These are phyloP conservation scores for Myopa tessellatipennis DNA, from an alignment of 2,888 invertebrate genomes.

Conservation along the genomic window DNA sequence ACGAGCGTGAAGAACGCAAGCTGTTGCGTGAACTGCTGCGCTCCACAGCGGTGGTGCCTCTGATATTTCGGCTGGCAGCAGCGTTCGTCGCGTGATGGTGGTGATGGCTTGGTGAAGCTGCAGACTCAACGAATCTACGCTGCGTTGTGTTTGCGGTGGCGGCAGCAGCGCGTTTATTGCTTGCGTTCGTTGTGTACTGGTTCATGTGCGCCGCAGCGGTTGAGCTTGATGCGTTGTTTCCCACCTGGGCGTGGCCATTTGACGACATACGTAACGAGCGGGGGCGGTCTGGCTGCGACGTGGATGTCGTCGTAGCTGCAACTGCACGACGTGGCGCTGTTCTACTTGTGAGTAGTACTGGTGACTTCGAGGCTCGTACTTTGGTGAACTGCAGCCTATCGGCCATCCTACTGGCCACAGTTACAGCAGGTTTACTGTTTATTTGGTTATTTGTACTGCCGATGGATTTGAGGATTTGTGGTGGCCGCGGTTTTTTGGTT, in stretches of 20 bases:
- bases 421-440: conserved; percentile 54
- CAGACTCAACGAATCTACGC: conserved; percentile 36
- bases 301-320: conserved; percentile 41
- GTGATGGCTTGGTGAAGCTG: conserved; percentile 53
- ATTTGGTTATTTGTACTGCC: not conserved
- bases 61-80: conserved; percentile 38
- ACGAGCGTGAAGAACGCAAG: conserved; percentile 84
- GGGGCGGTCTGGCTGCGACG: conserved; percentile 69
- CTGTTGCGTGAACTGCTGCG: conserved; percentile 83
- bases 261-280: conserved; percentile 71
- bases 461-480: conserved; percentile 2
- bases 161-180: conserved; percentile 48
- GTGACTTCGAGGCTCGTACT: conserved; percentile 45
- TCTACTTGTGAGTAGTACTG: conserved; percentile 40
- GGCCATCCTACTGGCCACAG: conserved; percentile 51
- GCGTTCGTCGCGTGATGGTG: conserved; percentile 42
- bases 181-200: conserved; percentile 48
- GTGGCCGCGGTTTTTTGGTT: conserved; percentile 68
- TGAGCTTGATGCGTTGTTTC: conserved; percentile 73
- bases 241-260: conserved; percentile 71
- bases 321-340: conserved; percentile 36
- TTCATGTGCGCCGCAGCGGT: conserved; percentile 50
- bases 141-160: conserved; percentile 43
- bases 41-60: conserved; percentile 73
- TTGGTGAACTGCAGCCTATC: conserved; percentile 56